A percentile compares a stretch with the other conserved stretches of the same genome.
phyloP scores from a whole-genome alignment of 2,797 vertebrate species.

The Diglossa cyanea region DNA sequence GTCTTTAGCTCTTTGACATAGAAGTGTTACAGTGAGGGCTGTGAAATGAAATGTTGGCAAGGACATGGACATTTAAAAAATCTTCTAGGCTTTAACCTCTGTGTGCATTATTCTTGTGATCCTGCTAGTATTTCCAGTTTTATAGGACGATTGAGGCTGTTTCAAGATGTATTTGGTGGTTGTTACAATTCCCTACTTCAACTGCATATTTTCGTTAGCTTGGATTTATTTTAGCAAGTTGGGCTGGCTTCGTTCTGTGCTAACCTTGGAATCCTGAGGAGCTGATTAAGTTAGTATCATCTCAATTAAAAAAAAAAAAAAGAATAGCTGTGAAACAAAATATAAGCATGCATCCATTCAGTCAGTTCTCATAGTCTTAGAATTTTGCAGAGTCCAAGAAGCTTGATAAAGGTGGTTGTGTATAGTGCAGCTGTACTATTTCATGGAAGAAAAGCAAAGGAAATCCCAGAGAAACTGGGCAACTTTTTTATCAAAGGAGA shows the following conservation, averaged over 20 bases:
- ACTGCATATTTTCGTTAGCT: neutral
- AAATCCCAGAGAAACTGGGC: neutral
- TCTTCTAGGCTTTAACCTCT: neutral
- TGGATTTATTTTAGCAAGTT: neutral
- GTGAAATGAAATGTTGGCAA: neutral
- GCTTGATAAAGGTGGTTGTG: neutral
- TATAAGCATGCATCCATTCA: neutral
- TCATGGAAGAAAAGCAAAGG: neutral
- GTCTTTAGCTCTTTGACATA: neutral
- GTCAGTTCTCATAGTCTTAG: neutral
- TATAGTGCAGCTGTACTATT: neutral
- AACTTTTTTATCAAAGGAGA: neutral
- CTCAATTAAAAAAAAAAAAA: neutral
- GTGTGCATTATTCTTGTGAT: neutral
- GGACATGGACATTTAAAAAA: fast-evolving
- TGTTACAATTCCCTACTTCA: neutral
- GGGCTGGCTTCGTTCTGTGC: neutral
- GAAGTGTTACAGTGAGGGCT: neutral
- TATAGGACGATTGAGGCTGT: neutral
- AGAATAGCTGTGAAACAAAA: neutral
- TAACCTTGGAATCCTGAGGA: neutral
- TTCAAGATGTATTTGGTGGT: neutral
- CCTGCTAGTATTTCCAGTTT: neutral
- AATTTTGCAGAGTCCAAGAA: neutral
- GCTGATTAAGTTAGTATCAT: neutral